phyloP scores from a whole-genome alignment of 2,888 invertebrate genomes.

The Campoplex nolae region DNA sequence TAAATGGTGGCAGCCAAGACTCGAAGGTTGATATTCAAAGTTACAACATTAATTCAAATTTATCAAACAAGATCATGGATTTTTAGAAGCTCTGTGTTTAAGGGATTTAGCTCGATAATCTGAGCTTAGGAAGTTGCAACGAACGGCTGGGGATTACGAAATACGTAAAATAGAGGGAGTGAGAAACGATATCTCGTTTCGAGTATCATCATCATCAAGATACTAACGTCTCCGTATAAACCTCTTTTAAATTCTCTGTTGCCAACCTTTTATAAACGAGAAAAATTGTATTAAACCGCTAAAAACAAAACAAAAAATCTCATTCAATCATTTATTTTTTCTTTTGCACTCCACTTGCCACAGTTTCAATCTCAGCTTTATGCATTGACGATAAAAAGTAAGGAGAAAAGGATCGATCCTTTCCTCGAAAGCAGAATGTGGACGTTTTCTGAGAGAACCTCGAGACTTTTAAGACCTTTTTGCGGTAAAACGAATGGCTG shows the following conservation, averaged over 20 bases:
- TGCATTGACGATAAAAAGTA: constrained; percentile 19
- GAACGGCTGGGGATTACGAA: constrained; percentile 11
- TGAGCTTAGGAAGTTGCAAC: constrained; percentile 25
- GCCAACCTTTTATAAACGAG: constrained; percentile 3
- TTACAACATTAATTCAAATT: constrained; percentile 38
- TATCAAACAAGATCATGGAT: neutral
- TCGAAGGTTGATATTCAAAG: constrained; percentile 40
- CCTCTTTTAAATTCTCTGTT: neutral
- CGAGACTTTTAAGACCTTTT: constrained; percentile 15
- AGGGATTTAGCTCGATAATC: constrained; percentile 23
- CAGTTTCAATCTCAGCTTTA: constrained; percentile 12
- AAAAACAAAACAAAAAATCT: neutral
- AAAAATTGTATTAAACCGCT: constrained; percentile 17
- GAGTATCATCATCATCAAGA: constrained; percentile 23
- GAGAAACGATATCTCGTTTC: constrained; percentile 25
- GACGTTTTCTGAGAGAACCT: neutral
- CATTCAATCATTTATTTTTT: constrained; percentile 33
- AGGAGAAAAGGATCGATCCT: constrained; percentile 25
- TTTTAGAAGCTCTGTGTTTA: constrained; percentile 14
- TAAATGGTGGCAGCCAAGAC: too few relatives aligned
- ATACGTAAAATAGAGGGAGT: constrained; percentile 2
- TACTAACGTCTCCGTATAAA: constrained; percentile 1
- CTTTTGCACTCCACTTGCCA: constrained; percentile 9
- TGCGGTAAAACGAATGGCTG: constrained; percentile 29
- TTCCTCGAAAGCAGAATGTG: constrained; percentile 3